Base-by-base conservation (phyloP, 1,140 invertebrate species). In the Bombus cullumanus region DNA sequence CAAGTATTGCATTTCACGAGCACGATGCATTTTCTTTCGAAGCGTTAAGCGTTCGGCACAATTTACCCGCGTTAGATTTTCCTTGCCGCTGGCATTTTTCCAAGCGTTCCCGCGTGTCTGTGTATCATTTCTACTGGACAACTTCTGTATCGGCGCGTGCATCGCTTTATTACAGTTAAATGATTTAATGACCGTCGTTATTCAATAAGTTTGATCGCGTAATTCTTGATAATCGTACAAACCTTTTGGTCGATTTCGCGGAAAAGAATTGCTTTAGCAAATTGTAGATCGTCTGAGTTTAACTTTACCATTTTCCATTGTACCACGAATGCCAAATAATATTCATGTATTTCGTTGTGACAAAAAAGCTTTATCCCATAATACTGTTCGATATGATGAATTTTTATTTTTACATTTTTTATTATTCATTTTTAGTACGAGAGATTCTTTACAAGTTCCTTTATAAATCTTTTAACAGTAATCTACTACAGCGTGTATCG, bases 61-160 rank as follows among this genome's bases (percentile, higher is more conserved):
- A 84, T 86, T 86, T 43, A 84, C 34, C 37, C 57, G 64, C 83
- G 81, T 90, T 84, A 81, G 81, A 86, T 90, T 77, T 88, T 82
- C 83, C 68, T 66, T 72, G 81, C 34, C 37, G 73, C 85, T 90
- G 89, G 89, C 89, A 81, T 28, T 41, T 18, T 75, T 90, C 89
- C 89, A 89, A 71, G n/a, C 22, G 22, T 22, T 31, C 25, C 25
- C 53, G 41, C 34, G 15, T 34, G 47, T 25, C 39, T 57, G 66
- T 85, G 85, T 87, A 84, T 83, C 89, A 53, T 83, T 85, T 75
- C 81, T 86, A 81, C 89, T 77, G 68, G 72, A 76, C 83, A 87
- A 82, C 83, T 85, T 85, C 77, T 89, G 77, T 77, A 85, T 43
- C 71, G 74, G 25, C 25, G 31, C 72, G 39, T 82, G 37, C 53